Evolutionary conservation across 2,113 vertebrate species (phyloP), one percentile per base, ranked within the genome.

Genomic region (Terrapene triunguis): DNA sequence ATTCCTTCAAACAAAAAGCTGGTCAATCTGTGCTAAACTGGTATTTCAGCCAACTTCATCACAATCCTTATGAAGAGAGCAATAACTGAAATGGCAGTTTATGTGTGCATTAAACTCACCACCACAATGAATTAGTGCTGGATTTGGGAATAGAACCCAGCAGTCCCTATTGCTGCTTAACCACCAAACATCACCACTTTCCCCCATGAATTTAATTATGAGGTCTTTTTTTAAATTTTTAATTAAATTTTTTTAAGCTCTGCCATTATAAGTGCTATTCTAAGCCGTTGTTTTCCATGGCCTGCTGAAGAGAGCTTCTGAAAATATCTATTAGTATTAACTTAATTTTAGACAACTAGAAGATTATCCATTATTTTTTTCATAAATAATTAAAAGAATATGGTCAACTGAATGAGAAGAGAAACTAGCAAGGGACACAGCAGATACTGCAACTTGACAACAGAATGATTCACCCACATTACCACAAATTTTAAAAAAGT

Each of bases 171-270:
- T 44, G 21, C 38, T 76, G 72, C 72, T 76, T 44, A 62, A 62
- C 59, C 59, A 62, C 59, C 59, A 80, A 59, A n/a, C 59, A 59
- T 1, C 47, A 6, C 47, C 59, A 42, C 4, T 0, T 7, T n/a
- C 12, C 86, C 35, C 51, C 48, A 7, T 0, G 0, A n/a, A 55
- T 65, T 80, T 84, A 53, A 44, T 76, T 76, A 76, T 44, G 38
- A 76, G 38, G 22, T 44, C 38, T 50, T 50, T 50, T 50, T 50
- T 50, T 16, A 14, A 50, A 16, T 50, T 50, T 50, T 16, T 5
- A 50, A 50, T 50, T 50, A 50, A 13, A 14, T 50, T 50, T 50
- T 50, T 50, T 42, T 44, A 76, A 44, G 72, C 72, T 38, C n/a
- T 42, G 38, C 22, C 42, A 44, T 44, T 76, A 24, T 42, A 25